Conservation (phyloP, 1,140 invertebrate species). For the Trichoplusia ni region DNA sequence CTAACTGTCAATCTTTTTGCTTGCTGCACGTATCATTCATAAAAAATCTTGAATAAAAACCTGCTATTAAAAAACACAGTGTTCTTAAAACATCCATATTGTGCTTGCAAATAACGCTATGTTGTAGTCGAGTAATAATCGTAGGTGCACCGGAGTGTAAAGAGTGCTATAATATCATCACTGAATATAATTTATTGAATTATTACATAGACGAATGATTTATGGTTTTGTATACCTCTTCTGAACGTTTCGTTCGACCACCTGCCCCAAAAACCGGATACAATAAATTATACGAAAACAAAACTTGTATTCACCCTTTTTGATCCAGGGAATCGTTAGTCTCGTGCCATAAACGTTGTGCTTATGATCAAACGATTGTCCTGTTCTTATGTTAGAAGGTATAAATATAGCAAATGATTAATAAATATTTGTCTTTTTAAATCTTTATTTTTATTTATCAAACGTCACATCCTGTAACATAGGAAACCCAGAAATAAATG, state of each 20-base stretch:
- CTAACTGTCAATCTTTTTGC: slow-evolving; percentile 20
- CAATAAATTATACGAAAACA: slow-evolving; percentile 68
- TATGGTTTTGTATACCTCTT: slow-evolving; percentile 23
- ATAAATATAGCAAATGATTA: slow-evolving; percentile 11
- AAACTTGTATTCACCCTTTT: slow-evolving; percentile 63
- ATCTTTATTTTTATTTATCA: background rate
- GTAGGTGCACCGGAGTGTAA: slow-evolving; percentile 21
- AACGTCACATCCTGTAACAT: background rate
- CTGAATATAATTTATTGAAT: slow-evolving; percentile 17
- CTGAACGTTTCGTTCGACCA: slow-evolving; percentile 41
- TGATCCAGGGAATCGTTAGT: slow-evolving; percentile 57
- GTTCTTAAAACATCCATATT: slow-evolving; percentile 15
- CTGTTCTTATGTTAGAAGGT: background rate
- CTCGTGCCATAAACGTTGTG: slow-evolving; percentile 52
- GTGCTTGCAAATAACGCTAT: background rate
- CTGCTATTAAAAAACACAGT: slow-evolving; percentile 2
- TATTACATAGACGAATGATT: slow-evolving; percentile 30
- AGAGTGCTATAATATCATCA: slow-evolving; percentile 13
- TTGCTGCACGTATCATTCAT: slow-evolving; percentile 6
- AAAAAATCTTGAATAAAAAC: background rate
- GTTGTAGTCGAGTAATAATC: slow-evolving; percentile 1
- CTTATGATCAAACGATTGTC: slow-evolving; percentile 26
- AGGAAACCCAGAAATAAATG: background rate
- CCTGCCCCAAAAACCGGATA: slow-evolving; percentile 69
- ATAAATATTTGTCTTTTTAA: background rate